phyloP scores from a whole-genome alignment of 2,113 vertebrate genomes.

The Ophiodon elongatus region DNA sequence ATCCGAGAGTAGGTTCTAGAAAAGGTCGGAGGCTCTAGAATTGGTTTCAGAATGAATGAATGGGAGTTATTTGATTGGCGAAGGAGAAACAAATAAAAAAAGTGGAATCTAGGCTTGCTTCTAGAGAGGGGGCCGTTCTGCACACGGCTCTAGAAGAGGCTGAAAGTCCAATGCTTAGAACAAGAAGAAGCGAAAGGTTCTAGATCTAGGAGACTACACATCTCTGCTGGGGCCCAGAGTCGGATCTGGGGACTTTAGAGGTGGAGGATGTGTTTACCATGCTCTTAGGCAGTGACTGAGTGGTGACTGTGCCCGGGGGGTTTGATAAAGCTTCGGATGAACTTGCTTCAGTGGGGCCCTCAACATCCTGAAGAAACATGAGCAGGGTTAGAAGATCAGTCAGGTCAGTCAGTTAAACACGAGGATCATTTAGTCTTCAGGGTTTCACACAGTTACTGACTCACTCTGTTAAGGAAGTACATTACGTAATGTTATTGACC shows the following conservation, averaged over 20 bases:
- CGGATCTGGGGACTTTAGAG: slow-evolving; percentile 62
- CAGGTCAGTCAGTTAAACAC: slow-evolving; percentile 33
- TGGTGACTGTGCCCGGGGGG: slow-evolving; percentile 53
- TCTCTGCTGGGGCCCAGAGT: slow-evolving; percentile 69
- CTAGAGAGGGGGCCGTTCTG: not conserved
- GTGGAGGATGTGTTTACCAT: slow-evolving; percentile 80
- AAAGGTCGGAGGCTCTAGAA: not conserved
- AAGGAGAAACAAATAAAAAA: not conserved
- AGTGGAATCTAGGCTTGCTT: not conserved
- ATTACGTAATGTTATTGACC: slow-evolving; percentile 39
- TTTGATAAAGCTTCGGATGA: slow-evolving; percentile 63
- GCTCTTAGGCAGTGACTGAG: slow-evolving; percentile 69
- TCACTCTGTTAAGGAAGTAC: slow-evolving; percentile 21
- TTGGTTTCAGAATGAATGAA: not conserved
- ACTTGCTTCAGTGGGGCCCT: slow-evolving; percentile 47
- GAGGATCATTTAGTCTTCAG: not conserved
- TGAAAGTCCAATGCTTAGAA: not conserved
- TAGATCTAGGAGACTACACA: slow-evolving; percentile 82
- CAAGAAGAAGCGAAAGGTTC: slow-evolving; percentile 28
- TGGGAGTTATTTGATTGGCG: not conserved
- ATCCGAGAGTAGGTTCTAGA: not conserved
- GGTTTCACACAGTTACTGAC: slow-evolving; percentile 34
- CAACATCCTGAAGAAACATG: slow-evolving; percentile 75
- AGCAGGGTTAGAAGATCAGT: slow-evolving; percentile 68
- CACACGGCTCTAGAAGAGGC: slow-evolving; percentile 10